phyloP scores from a whole-genome alignment of 2,113 vertebrate genomes.

The Calypte anna region DNA sequence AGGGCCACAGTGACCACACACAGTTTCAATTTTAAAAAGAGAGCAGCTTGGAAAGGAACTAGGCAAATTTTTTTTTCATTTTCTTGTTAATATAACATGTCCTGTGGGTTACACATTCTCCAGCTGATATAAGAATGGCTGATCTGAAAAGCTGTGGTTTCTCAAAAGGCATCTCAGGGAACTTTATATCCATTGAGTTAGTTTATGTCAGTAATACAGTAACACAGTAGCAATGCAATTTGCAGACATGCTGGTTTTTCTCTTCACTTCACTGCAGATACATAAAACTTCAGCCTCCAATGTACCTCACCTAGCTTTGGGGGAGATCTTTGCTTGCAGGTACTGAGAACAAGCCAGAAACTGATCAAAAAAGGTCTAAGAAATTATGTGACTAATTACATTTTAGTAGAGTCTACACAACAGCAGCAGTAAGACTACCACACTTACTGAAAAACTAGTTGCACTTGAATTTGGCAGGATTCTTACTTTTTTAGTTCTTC shows the following conservation, averaged over 20 bases:
- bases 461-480: not conserved
- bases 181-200: not conserved
- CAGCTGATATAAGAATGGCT: not conserved
- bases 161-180: not conserved
- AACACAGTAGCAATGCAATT: not conserved
- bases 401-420: not conserved
- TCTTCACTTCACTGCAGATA: not conserved
- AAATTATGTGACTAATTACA: too few relatives aligned
- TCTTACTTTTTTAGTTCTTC: slow-evolving; percentile 64
- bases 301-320: not conserved
- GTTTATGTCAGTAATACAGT: not conserved
- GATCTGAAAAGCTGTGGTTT: not conserved
- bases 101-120: not conserved
- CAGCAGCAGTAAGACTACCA: not conserved
- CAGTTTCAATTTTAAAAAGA: not conserved
- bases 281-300: not conserved
- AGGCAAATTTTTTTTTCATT: not conserved
- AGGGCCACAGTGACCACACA: not conserved
- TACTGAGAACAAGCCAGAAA: too few relatives aligned
- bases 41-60: not conserved
- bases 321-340: not conserved
- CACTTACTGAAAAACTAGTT: not conserved
- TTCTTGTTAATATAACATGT: not conserved
- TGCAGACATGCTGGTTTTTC: not conserved
- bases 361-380: too few relatives aligned